phyloP scores from a whole-genome alignment of 35 echinoderm and acorn worm species.

The Hemicentrotus pulcherrimus region DNA sequence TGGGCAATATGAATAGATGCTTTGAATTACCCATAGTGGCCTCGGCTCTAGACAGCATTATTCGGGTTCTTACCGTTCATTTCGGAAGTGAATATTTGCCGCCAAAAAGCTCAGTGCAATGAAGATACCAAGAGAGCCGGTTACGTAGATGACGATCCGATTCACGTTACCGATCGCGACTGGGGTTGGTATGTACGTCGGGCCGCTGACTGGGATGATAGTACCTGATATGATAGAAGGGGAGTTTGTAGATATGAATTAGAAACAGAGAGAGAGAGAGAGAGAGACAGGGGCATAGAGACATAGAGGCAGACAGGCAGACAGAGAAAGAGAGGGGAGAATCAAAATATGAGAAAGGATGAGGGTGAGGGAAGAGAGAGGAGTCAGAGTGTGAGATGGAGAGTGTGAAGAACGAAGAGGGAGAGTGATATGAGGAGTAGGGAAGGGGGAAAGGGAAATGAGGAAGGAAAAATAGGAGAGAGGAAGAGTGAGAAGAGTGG shows the following conservation, averaged over 20 bases:
- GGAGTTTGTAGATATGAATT: not conserved
- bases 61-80: not conserved
- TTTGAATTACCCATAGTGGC: not conserved
- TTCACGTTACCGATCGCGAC: not conserved
- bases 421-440: not conserved
- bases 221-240: not conserved
- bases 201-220: conserved; percentile 24
- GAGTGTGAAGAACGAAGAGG: not conserved
- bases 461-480: not conserved
- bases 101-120: not conserved
- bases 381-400: not conserved
- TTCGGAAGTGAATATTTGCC: conserved; percentile 12
- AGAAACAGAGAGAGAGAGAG: not conserved
- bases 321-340: not conserved
- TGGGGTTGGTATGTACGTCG: not conserved
- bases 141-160: conserved; percentile 1
- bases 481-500: not conserved
- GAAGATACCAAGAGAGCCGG: not conserved
- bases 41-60: not conserved
- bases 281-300: not conserved
- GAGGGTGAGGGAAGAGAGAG: not conserved
- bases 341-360: not conserved
- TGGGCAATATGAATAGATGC: not conserved
- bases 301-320: not conserved
- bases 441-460: not conserved